Evolutionary conservation across 1,140 invertebrate species (phyloP).

Genomic region (Macrotrachela quadricornifera): DNA sequence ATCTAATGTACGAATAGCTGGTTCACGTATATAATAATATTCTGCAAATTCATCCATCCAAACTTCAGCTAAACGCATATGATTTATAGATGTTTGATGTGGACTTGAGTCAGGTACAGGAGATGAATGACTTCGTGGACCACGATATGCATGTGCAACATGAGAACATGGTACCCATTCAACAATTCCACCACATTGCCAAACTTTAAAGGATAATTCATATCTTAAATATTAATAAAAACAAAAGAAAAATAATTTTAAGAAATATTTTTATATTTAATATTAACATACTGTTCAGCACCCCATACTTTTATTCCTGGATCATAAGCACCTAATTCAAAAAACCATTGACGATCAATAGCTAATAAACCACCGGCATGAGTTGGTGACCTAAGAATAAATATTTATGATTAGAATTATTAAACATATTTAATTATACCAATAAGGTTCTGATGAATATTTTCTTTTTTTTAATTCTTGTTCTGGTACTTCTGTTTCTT

Average conservation of each 20-base stretch:
- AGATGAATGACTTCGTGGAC: slow-evolving; percentile 1
- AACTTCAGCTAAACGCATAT: slow-evolving; percentile 7
- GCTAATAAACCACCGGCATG: slow-evolving; percentile 71
- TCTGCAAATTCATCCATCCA: slow-evolving; percentile 10
- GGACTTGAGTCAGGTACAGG: slow-evolving; percentile 1
- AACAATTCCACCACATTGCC: slow-evolving; percentile 93
- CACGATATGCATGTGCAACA: slow-evolving; percentile 78
- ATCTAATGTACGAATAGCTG: not conserved
- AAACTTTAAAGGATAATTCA: slow-evolving; percentile 49
- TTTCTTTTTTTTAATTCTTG: slow-evolving; percentile 49
- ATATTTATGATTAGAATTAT: no score
- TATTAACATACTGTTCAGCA: no score
- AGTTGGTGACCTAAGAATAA: slow-evolving; percentile 26
- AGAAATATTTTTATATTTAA: no score
- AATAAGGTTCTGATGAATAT: slow-evolving; percentile 75
- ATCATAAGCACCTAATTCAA: slow-evolving; percentile 87
- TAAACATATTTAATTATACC: slow-evolving; percentile 31
- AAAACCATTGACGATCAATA: slow-evolving; percentile 79
- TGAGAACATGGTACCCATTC: slow-evolving; percentile 94
- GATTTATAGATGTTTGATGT: slow-evolving; percentile 7
- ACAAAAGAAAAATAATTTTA: no score
- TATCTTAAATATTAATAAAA: no score
- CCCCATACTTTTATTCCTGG: slow-evolving; percentile 48
- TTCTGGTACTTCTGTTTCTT: slow-evolving; percentile 46
- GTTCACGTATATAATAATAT: slow-evolving; percentile 9